phyloP scores from a whole-genome alignment of 2,113 vertebrate species.

The Campylorhamphus procurvoides region DNA sequence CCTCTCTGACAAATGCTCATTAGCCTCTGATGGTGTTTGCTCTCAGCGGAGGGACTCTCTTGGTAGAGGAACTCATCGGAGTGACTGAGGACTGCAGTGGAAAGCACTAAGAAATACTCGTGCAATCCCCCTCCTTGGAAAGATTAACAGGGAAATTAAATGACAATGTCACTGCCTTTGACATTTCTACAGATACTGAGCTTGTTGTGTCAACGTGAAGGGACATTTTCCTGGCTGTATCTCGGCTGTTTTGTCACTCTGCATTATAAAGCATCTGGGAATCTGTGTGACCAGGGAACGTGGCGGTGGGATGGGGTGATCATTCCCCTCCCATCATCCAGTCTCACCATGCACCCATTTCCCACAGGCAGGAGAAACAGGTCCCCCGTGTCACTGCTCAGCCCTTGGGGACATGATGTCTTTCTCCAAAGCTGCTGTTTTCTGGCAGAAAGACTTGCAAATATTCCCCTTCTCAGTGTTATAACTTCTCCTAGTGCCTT shows the following conservation, averaged over 20 bases:
- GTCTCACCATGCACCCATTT: background rate
- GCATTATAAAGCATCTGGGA: accelerated
- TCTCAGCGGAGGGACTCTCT: background rate
- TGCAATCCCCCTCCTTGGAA: background rate
- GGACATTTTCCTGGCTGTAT: background rate
- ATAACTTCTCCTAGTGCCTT: background rate
- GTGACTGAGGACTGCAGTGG: background rate
- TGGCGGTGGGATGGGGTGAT: background rate
- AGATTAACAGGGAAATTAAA: background rate
- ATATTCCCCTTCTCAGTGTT: background rate
- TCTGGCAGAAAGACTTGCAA: background rate
- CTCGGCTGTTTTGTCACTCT: background rate
- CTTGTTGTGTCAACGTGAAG: accelerated
- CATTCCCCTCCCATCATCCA: background rate
- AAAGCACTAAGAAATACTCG: background rate
- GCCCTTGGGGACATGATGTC: background rate
- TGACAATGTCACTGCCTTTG: background rate
- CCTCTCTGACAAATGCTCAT: background rate
- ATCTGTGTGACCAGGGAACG: background rate
- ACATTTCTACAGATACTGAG: background rate
- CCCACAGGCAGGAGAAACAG: background rate
- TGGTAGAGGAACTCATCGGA: background rate
- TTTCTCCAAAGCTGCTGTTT: background rate
- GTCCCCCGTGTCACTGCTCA: background rate
- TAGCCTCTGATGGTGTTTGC: background rate